Conservation (phyloP, 2,797 vertebrate genomes). For the Furcifer pardalis region DNA sequence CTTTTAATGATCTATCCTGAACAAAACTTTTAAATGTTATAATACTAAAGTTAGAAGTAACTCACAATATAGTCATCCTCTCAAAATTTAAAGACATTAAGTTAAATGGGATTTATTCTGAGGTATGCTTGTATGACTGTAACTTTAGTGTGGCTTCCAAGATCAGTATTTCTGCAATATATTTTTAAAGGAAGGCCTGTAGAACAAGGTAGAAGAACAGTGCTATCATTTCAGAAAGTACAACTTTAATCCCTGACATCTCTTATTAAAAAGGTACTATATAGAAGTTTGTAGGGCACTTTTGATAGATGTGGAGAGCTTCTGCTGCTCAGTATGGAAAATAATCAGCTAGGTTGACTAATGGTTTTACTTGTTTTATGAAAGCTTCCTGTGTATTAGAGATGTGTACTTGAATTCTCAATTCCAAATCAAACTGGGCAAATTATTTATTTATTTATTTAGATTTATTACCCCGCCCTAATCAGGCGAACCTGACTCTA, state of each 20-base stretch:
- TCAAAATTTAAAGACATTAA: not conserved
- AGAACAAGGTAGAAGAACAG: not conserved
- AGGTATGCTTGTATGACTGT: not conserved
- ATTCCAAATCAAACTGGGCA: no score
- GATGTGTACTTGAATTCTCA: not conserved
- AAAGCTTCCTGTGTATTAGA: not conserved
- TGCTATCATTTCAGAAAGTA: not conserved
- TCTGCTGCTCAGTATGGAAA: not conserved
- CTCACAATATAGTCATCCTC: no score
- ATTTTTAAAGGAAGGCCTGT: not conserved
- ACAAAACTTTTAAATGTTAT: not conserved
- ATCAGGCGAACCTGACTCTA: no score
- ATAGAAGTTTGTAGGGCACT: not conserved
- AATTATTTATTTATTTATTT: no score
- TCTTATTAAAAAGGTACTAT: not conserved
- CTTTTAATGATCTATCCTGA: conserved; percentile 9
- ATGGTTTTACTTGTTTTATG: not conserved
- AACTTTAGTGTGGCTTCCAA: not conserved
- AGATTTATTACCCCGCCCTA: no score
- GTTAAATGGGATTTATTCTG: not conserved
- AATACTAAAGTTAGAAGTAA: not conserved
- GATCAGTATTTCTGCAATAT: not conserved
- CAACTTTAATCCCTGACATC: not conserved
- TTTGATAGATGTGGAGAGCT: not conserved
- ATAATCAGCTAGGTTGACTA: not conserved